Evolutionary conservation across 2,797 vertebrate genomes (phyloP).

Genomic region (Buphagus erythrorhynchus): DNA sequence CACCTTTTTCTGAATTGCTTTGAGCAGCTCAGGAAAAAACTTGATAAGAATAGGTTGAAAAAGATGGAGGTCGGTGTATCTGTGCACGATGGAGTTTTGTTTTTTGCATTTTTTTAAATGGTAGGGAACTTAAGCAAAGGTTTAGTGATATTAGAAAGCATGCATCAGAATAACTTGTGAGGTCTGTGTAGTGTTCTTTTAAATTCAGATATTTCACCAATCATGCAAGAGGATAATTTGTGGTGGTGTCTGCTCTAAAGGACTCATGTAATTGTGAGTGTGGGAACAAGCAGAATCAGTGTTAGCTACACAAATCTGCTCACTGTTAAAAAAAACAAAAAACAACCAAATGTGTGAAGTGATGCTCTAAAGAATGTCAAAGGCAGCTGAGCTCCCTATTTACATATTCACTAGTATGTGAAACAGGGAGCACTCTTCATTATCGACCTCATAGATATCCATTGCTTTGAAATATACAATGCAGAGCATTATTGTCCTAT

Average conservation of each 20-base stretch:
- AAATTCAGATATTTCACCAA: not conserved
- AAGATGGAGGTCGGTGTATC: not conserved
- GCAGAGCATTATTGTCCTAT: not conserved
- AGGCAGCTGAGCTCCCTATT: not conserved
- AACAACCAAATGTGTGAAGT: not conserved
- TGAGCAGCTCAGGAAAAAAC: not conserved
- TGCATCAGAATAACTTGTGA: not conserved
- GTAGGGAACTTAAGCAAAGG: not conserved
- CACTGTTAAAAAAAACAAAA: not conserved
- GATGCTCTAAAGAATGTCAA: not conserved
- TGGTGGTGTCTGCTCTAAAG: not conserved
- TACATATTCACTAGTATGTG: not conserved
- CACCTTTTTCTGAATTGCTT: not conserved
- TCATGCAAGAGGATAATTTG: not conserved
- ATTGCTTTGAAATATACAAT: not conserved
- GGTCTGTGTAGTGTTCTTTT: not conserved
- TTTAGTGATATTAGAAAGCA: not conserved
- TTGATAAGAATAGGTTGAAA: not conserved
- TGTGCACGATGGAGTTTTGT: fast-evolving
- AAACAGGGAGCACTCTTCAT: not conserved
- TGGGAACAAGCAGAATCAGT: not conserved
- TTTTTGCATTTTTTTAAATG: not conserved
- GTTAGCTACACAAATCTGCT: not conserved
- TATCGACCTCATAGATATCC: not conserved
- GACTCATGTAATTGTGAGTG: not conserved